Evolutionary conservation across 35 echinoderm and acorn worm species (phyloP).

Genomic region (Apostichopus japonicus): DNA sequence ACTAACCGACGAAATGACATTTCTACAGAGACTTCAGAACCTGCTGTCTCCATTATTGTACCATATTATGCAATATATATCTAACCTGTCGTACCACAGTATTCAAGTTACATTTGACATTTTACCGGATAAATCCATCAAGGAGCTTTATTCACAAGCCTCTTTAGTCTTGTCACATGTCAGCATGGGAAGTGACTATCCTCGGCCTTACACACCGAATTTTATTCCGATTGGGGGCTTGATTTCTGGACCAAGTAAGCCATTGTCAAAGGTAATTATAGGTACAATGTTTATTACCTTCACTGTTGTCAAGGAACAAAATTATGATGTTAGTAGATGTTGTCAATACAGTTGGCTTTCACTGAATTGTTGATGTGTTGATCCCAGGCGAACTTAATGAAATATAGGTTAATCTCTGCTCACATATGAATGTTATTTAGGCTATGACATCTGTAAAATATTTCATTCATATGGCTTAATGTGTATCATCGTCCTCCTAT

Average conservation of each 20-base stretch:
- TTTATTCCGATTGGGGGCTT: conserved; percentile 29
- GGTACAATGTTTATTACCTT: no score
- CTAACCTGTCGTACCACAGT: background rate
- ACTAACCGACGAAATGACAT: conserved; percentile 27
- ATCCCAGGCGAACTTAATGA: no score
- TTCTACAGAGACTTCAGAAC: background rate
- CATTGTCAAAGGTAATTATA: background rate
- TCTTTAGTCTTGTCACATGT: background rate
- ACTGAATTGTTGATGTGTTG: no score
- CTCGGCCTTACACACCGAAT: conserved; percentile 26
- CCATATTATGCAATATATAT: background rate
- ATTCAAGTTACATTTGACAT: background rate
- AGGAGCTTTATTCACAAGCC: conserved; percentile 11
- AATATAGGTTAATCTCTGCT: no score
- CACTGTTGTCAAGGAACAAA: no score
- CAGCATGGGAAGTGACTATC: conserved; percentile 33
- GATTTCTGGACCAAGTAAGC: background rate
- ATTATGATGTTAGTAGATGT: no score
- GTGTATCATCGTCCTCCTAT: no score
- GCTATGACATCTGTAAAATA: no score
- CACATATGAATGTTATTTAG: no score
- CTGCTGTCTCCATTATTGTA: background rate
- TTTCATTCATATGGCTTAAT: no score
- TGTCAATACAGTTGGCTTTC: no score
- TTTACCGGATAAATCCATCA: conserved; percentile 43